phyloP scores from a whole-genome alignment of 64 coral and sea anemone species.

The Montipora foliosa region DNA sequence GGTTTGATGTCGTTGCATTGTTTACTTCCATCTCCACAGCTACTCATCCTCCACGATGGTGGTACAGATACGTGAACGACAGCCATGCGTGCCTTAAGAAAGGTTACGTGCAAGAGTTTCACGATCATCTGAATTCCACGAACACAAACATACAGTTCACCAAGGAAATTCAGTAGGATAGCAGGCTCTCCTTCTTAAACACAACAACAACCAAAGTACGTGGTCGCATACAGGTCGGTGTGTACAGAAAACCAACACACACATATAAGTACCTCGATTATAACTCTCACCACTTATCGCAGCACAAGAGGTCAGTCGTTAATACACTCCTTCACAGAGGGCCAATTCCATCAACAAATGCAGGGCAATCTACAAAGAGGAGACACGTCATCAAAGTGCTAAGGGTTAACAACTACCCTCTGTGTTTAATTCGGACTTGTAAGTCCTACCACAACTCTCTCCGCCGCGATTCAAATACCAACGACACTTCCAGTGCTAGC shows the following conservation, averaged over 20 bases:
- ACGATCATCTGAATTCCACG: not conserved
- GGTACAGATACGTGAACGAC: too few relatives aligned
- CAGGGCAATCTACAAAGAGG: not conserved
- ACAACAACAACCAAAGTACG: too few relatives aligned
- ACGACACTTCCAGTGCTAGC: not conserved
- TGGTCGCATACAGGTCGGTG: too few relatives aligned
- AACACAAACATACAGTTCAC: too few relatives aligned
- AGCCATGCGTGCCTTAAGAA: too few relatives aligned
- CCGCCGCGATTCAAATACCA: not conserved
- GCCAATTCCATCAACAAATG: not conserved
- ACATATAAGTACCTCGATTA: not conserved
- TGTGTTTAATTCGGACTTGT: not conserved
- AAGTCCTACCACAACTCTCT: not conserved
- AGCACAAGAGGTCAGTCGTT: not conserved
- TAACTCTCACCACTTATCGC: not conserved
- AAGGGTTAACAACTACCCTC: not conserved
- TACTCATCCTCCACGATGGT: too few relatives aligned
- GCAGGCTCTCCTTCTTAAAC: too few relatives aligned
- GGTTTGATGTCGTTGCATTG: too few relatives aligned
- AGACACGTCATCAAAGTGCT: not conserved
- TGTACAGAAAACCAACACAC: too few relatives aligned
- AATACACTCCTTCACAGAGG: not conserved
- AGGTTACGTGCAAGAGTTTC: not conserved
- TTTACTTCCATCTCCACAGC: too few relatives aligned
- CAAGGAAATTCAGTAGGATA: too few relatives aligned